These are phyloP conservation scores for Phyllotis vaccarum DNA, from an alignment of 2,797 vertebrate genomes.

Conservation along the genomic window DNA sequence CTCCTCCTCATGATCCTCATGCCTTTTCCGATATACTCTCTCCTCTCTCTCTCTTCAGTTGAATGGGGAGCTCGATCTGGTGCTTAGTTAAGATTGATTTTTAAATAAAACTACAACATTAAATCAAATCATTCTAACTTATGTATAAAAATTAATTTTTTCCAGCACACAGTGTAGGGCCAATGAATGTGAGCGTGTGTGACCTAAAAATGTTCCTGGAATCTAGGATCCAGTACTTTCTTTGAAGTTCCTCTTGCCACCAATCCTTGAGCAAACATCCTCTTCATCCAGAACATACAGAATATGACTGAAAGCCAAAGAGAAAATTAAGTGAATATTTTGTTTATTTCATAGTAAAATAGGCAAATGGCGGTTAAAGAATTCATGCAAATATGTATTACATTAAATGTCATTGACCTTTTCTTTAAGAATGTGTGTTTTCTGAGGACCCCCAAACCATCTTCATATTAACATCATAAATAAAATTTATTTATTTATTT, in stretches of 20 bases:
- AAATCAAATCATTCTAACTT: neutral
- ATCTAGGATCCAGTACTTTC: neutral
- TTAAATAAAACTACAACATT: neutral
- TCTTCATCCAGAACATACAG: neutral
- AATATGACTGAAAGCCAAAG: conserved; percentile 27
- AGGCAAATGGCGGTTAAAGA: neutral
- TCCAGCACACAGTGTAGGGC: neutral
- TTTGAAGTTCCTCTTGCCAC: conserved; percentile 9
- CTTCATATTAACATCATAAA: neutral
- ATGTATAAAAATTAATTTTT: neutral
- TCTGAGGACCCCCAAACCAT: neutral
- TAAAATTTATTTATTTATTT: conserved; percentile 12
- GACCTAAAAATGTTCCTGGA: conserved; percentile 6
- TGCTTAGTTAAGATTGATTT: neutral
- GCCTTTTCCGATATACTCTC: no score
- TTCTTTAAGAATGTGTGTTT: neutral
- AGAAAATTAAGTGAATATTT: conserved; percentile 57
- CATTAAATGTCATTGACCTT: conserved; percentile 11
- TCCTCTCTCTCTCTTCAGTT: no score
- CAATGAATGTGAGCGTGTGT: neutral
- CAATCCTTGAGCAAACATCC: neutral
- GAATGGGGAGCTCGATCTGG: no score
- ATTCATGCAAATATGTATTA: neutral
- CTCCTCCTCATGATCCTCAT: no score
- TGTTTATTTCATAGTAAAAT: conserved; percentile 18